A percentile compares a stretch with the other conserved stretches of the same genome.
phyloP scores from a whole-genome alignment of 1,140 invertebrate species.

The Brachionus manjavacas region DNA sequence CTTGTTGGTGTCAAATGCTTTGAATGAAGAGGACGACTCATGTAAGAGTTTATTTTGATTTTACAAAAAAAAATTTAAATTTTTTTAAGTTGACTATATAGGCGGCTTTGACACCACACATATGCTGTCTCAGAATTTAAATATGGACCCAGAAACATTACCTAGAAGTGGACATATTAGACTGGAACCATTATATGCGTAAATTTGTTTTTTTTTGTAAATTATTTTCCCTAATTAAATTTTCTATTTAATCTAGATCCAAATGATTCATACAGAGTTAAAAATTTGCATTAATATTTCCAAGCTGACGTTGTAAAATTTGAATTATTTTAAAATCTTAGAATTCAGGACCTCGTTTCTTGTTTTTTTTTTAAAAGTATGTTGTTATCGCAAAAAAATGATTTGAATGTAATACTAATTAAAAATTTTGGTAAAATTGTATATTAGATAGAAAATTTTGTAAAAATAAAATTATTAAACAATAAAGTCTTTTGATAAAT shows the following conservation, averaged over 20 bases:
- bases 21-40: neutral
- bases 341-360: too few species aligned
- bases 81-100: constrained; percentile 9
- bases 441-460: too few species aligned
- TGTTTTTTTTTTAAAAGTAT: too few species aligned
- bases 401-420: too few species aligned
- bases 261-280: neutral
- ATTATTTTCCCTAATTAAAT: neutral
- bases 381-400: too few species aligned
- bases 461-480: too few species aligned
- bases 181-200: constrained; percentile 11
- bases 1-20: neutral
- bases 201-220: neutral
- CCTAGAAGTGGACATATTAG: neutral
- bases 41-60: neutral
- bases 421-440: too few species aligned
- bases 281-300: neutral
- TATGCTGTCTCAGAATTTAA: neutral
- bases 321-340: too few species aligned
- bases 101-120: constrained; percentile 4
- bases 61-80: neutral
- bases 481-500: too few species aligned
- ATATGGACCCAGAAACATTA: neutral
- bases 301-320: neutral
- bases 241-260: neutral